Base-by-base conservation (phyloP, 1,140 invertebrate genomes). In the Atta colombica region DNA sequence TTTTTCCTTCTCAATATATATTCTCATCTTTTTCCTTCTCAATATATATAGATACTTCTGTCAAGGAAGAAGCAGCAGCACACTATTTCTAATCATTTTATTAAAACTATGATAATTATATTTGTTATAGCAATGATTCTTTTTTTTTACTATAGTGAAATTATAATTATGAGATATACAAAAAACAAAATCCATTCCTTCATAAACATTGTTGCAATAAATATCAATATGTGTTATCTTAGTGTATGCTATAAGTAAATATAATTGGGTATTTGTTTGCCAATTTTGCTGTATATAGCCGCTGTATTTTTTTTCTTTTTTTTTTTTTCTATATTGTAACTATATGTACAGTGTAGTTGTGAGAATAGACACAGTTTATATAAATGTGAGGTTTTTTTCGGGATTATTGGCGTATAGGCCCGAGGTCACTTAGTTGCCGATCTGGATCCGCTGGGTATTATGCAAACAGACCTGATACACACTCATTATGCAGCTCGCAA, bases 351-450 rank as follows among this genome's bases (percentile, higher is more conserved):
- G 75, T 77, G 49, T 28, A 86, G 53, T 75, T 85, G 55, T n/a
- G 28, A 25, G 55, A 74, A 28, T 91, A 80, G 45, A 84, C 63
- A 86, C 61, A 85, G 45, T 84, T 69, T 86, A 93, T 90, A 93
- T 92, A 94, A 88, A 90, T 92, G 87, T 91, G 91, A 91, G 90
- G 82, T 89, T 89, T 88, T 91, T 87, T 91, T 84, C 58, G 91
- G 88, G 69, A 92, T 92, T 93, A 89, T 94, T 95, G 89, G 80
- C 91, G 93, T 93, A 92, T 96, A 99, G 98, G 97, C 98, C 94
- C 97, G 98, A 95, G 99, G 99, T 95, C 99, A 99, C 96, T 97
- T 99, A 96, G 98, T 98, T 93, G 98, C 99, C 92, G 98, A 98
- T 95, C 96, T 99, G 96, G 99, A 99, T 96, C 99, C 99, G 91